Percentiles rank a stretch among this genome's conserved stretches.
Evolutionary conservation across 2,797 vertebrate genomes (phyloP).

Genomic region (Macroramphosus scolopax): DNA sequence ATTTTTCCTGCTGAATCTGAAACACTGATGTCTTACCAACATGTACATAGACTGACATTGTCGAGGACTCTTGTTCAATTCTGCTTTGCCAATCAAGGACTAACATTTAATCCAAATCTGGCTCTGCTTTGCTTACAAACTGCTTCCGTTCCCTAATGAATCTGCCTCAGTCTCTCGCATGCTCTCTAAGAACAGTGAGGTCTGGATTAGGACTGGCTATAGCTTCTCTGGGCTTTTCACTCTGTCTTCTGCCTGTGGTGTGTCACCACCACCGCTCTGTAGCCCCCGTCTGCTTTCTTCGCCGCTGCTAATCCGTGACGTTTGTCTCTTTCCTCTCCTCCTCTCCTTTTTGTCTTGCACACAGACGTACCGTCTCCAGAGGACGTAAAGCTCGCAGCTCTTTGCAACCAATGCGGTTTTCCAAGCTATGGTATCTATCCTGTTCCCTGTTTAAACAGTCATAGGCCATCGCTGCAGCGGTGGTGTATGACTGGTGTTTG

Average conservation of each 20-base stretch:
- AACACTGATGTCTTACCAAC: neutral
- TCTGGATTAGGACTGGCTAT: slow-evolving; percentile 59
- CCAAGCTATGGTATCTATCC: slow-evolving; percentile 80
- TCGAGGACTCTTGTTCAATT: neutral
- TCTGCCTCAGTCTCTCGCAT: slow-evolving; percentile 43
- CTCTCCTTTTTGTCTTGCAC: slow-evolving; percentile 31
- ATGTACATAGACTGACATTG: slow-evolving; percentile 7
- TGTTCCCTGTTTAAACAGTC: slow-evolving; percentile 38
- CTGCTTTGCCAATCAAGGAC: neutral
- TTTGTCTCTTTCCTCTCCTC: slow-evolving; percentile 31
- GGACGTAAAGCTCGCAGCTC: slow-evolving; percentile 81
- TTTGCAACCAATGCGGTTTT: slow-evolving; percentile 81
- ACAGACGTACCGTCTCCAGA: slow-evolving; percentile 78
- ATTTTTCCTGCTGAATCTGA: no score
- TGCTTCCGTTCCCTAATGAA: slow-evolving; percentile 7
- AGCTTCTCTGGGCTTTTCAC: slow-evolving; percentile 58
- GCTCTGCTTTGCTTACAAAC: neutral
- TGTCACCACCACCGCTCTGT: slow-evolving; percentile 4
- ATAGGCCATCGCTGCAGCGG: no score
- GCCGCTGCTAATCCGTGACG: slow-evolving; percentile 17
- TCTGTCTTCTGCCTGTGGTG: slow-evolving; percentile 38
- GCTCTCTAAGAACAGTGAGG: slow-evolving; percentile 23
- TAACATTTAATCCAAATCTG: slow-evolving; percentile 10
- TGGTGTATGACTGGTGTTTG: no score
- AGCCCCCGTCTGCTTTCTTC: slow-evolving; percentile 8